Evolutionary conservation across 2,797 vertebrate species (phyloP).

Genomic region (Leucoraja ocellata): DNA sequence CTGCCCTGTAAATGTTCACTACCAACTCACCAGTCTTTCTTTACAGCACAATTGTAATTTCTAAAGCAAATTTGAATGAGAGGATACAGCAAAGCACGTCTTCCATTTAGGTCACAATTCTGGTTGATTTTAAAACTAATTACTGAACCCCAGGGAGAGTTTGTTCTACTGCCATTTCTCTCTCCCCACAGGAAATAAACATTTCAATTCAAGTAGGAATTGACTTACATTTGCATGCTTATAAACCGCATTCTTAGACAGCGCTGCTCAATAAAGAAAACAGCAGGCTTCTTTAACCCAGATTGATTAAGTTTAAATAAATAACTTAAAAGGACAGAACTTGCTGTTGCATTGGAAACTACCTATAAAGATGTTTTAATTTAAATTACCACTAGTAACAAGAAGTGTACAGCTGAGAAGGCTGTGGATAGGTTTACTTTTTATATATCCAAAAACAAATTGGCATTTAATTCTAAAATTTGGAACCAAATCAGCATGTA

Average conservation of each 20-base stretch:
- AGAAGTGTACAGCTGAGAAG: background rate
- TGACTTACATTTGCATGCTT: background rate
- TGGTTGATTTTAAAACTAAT: background rate
- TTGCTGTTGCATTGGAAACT: background rate
- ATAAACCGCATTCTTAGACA: background rate
- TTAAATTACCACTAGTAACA: background rate
- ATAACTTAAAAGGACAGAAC: background rate
- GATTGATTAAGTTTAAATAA: background rate
- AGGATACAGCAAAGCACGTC: background rate
- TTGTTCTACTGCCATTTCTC: background rate
- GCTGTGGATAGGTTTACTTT: background rate
- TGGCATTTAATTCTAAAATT: background rate
- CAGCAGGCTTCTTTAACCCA: background rate
- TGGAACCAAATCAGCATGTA: background rate
- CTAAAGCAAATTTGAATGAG: background rate
- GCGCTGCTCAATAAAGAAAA: background rate
- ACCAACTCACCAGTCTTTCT: background rate
- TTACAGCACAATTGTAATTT: background rate
- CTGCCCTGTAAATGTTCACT: background rate
- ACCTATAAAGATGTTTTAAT: background rate
- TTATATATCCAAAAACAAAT: background rate
- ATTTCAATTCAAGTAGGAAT: background rate
- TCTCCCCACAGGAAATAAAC: background rate
- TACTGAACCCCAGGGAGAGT: no score
- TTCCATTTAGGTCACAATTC: background rate